Conservation (phyloP, 2,888 invertebrate genomes). For the Drosophila sordidula region DNA sequence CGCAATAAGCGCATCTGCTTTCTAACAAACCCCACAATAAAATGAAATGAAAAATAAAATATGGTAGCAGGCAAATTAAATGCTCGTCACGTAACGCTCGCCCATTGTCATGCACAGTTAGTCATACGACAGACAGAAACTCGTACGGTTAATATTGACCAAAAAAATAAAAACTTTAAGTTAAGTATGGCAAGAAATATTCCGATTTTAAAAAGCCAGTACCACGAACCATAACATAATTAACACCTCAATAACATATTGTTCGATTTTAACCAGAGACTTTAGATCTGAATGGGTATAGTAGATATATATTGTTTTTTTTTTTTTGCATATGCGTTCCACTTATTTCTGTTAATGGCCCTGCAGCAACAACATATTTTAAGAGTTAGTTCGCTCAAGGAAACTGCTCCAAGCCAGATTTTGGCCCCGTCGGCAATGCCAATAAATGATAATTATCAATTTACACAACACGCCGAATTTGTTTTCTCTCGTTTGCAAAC, state of each 20-base stretch:
- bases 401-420: constrained; percentile 5
- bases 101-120: constrained; percentile 75
- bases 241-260: constrained; percentile 48
- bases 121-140: constrained; percentile 46
- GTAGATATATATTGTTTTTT: no score
- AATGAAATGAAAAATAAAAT: constrained; percentile 21
- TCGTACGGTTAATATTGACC: constrained; percentile 28
- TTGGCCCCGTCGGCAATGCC: constrained; percentile 11
- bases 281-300: neutral
- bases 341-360: constrained; percentile 37
- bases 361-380: constrained; percentile 14
- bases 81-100: constrained; percentile 71
- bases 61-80: constrained; percentile 36
- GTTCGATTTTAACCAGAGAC: constrained; percentile 2
- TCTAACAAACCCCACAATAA: constrained; percentile 40
- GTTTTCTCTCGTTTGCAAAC: constrained; percentile 11
- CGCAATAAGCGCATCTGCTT: constrained; percentile 70
- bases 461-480: constrained; percentile 45
- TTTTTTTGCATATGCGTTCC: constrained; percentile 36
- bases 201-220: neutral
- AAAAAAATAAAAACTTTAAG: constrained; percentile 15
- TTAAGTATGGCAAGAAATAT: constrained; percentile 6
- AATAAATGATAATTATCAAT: constrained; percentile 56
- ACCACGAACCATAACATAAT: constrained; percentile 28
- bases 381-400: constrained; percentile 10